A percentile compares a stretch with the other conserved stretches of the same genome.
Evolutionary conservation across 2,113 vertebrate genomes (phyloP).

Genomic region (Alces alces): DNA sequence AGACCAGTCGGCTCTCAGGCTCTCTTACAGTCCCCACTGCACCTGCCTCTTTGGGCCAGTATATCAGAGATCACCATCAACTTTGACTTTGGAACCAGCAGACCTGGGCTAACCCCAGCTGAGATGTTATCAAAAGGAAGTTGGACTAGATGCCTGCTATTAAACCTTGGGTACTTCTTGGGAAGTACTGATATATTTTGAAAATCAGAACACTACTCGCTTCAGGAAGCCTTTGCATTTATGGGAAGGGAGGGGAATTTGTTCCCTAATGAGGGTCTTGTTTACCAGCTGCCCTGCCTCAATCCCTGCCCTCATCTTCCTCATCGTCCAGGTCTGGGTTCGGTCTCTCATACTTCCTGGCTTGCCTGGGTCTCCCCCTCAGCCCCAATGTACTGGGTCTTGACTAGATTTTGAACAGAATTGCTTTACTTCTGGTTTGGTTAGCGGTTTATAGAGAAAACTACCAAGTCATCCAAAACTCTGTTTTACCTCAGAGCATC

Average conservation of each 20-base stretch:
- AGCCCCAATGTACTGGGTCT: too few relatives aligned
- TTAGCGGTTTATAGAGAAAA: neutral
- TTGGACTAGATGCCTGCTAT: neutral
- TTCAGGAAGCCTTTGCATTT: neutral
- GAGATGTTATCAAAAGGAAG: neutral
- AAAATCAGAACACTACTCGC: neutral
- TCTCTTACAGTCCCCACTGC: neutral
- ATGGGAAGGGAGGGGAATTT: neutral
- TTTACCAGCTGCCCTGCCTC: neutral
- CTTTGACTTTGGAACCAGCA: neutral
- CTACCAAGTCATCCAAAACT: neutral
- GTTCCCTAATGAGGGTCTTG: neutral
- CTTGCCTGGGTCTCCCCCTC: neutral
- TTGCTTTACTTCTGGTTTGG: neutral
- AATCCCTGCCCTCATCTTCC: neutral
- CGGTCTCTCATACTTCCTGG: accelerated
- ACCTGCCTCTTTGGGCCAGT: neutral
- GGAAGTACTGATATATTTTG: neutral
- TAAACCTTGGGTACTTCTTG: neutral
- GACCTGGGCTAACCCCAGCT: neutral
- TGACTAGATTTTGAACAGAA: neutral
- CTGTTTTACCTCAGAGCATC: neutral
- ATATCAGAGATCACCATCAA: neutral
- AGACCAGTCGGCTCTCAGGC: accelerated
- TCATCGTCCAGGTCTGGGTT: neutral